Evolutionary conservation across 2,113 vertebrate species (phyloP).

Genomic region (Lophura nycthemera): DNA sequence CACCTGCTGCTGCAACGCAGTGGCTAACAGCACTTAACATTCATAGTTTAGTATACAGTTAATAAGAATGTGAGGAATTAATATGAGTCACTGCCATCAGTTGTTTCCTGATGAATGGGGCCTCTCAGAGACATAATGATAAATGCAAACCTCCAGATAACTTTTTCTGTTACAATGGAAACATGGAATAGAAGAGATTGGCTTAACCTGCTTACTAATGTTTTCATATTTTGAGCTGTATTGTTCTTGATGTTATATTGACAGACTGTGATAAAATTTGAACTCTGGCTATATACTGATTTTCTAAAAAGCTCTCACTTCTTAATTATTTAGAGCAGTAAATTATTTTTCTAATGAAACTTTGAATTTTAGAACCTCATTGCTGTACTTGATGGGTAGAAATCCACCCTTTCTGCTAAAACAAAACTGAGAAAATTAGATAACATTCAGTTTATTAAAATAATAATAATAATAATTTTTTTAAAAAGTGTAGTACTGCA

Average conservation of each 20-base stretch:
- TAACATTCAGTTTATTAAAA: not conserved
- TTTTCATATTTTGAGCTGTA: not conserved
- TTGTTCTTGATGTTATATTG: not conserved
- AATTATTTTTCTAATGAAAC: not conserved
- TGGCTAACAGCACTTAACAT: not conserved
- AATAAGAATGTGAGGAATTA: not conserved
- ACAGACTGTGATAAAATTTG: not conserved
- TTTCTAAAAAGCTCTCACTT: not conserved
- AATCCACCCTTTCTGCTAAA: not conserved
- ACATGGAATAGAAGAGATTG: not conserved
- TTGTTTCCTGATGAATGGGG: not conserved
- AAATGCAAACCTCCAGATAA: not conserved
- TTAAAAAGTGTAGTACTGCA: not conserved
- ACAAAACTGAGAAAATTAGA: not conserved
- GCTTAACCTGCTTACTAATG: not conserved
- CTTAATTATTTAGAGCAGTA: not conserved
- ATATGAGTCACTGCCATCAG: not conserved
- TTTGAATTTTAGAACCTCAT: not conserved
- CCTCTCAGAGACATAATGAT: not conserved
- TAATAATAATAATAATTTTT: not conserved
- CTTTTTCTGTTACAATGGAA: not conserved
- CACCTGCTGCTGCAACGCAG: not conserved
- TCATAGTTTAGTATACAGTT: not conserved
- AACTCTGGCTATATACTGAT: not conserved
- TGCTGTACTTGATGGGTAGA: not conserved